Base-by-base conservation (phyloP, 1,140 invertebrate genomes). In the Acyrthosiphon pisum region DNA sequence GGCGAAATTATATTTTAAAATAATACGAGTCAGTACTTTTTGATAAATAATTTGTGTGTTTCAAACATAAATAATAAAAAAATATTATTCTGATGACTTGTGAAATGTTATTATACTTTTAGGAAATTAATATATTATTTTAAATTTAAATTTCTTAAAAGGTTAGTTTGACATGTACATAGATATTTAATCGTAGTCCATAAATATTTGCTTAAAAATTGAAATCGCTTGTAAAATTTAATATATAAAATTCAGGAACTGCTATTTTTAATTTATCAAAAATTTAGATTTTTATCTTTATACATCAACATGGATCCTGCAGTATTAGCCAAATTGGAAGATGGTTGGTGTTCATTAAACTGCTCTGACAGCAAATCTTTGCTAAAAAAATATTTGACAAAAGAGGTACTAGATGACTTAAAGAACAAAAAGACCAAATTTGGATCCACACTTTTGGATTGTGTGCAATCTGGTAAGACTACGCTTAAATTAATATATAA, bases 381-480 rank as follows among this genome's bases (percentile, higher is more conserved):
- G 95, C 96, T 99, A 96, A 99, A 99, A 96, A 99, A 99, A 95
- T 97, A 98, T 96, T 96, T 99, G 91, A 97, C 98, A 94, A 97
- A 97, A 95, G 98, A 98, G 95, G 95, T 99, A 37, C 98, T 99
- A 95, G 98, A 99, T 94, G 97, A 97, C 94, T 96, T 98, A 50
- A 99, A 99, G 96, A 97, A 96, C 94, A 97, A 97, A 96, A 98
- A 98, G 95, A 99, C 98, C n/a, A 97, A 97, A 93, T 98, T 98
- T 95, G 98, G 97, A 93, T 98, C 98, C 90, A 98, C 97, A 90
- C 96, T 99, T 86, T 96, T 99, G 94, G 98, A 99, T 96, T 97
- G 98, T 94, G 98, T 99, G 95, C 98, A 99, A 95, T 99, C 98
- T 94, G 98, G 97, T 97, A 94, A 95, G 94, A 93, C 46, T 37